Conservation (phyloP, 2,113 vertebrate species). For the Okapia johnstoni region DNA sequence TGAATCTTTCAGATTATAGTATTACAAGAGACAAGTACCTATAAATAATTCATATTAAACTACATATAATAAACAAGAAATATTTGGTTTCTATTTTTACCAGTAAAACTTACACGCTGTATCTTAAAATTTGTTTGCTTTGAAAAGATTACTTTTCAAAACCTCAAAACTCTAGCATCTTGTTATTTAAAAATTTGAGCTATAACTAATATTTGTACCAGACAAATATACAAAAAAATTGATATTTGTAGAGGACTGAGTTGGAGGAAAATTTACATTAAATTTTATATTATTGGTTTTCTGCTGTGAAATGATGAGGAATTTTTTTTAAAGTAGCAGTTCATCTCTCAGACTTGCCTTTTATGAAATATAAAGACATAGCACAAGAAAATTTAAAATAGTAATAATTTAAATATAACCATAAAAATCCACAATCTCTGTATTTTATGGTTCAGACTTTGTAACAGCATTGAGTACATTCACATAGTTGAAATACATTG, state of each 20-base stretch:
- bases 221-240: not conserved
- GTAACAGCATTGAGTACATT: not conserved
- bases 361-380: not conserved
- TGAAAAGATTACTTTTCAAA: not conserved
- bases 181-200: not conserved
- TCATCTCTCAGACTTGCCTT: not conserved
- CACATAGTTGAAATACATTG: not conserved
- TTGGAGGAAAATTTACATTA: not conserved
- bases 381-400: not conserved
- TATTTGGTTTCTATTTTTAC: not conserved
- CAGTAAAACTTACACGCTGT: not conserved
- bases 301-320: not conserved
- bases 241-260: not conserved
- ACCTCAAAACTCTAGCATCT: not conserved
- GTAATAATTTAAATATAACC: not conserved
- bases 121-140: not conserved
- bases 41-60: not conserved
- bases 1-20: not conserved
- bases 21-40: not conserved
- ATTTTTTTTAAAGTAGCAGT: not conserved
- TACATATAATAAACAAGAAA: not conserved
- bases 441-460: not conserved
- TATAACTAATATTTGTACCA: not conserved
- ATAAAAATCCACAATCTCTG: not conserved
- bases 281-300: not conserved